Evolutionary conservation across 2,797 vertebrate species (phyloP), one percentile per base, ranked within the genome.

Genomic region (Myotis findleyi): DNA sequence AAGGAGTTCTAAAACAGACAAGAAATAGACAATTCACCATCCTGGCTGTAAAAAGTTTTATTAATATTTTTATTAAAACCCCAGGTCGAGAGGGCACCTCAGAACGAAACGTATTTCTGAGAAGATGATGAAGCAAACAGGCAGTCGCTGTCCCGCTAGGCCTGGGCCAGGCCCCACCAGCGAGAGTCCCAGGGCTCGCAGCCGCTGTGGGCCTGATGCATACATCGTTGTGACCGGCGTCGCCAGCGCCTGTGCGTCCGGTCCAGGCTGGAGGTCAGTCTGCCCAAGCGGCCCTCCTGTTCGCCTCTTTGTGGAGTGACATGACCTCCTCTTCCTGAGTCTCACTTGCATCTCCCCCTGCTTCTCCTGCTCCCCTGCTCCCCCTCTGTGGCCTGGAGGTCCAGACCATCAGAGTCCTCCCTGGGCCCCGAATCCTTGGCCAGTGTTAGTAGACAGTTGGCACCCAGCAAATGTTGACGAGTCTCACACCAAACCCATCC

Each of bases 221-320:
- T 41, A 38, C 0, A 0, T 69, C 11, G 44, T 11, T 6, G 59
- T n/a, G 27, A 25, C 4, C 11, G 18, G 20, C 0, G 0, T 47
- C 0, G 13, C 16, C 27, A 47, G 21, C 10, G 5, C 16, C 33
- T 66, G 10, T 9, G 44, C 0, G 2, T 53, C 7, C n/a, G 9
- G 25, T n/a, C 36, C 36, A 2, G 47, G n/a, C 27, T 33, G 9
- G 47, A 57, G 6, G 12, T n/a, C 79, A 0, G 38, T 16, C 10
- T 41, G 53, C 17, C 38, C 30, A 6, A 33, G 7, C 3, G 1
- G 73, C 25, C 12, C 55, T 62, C 5, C n/a, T 25, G 0, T 7
- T 64, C 27, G 2, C 2, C 21, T 20, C n/a, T 94, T 20, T 6
- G 33, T 62, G 75, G 33, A 53, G 57, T 11, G n/a, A 5, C n/a